Evolutionary conservation across 2,888 invertebrate genomes (phyloP), one percentile per base, ranked within the genome.

Genomic region (Plagodis dolabraria): DNA sequence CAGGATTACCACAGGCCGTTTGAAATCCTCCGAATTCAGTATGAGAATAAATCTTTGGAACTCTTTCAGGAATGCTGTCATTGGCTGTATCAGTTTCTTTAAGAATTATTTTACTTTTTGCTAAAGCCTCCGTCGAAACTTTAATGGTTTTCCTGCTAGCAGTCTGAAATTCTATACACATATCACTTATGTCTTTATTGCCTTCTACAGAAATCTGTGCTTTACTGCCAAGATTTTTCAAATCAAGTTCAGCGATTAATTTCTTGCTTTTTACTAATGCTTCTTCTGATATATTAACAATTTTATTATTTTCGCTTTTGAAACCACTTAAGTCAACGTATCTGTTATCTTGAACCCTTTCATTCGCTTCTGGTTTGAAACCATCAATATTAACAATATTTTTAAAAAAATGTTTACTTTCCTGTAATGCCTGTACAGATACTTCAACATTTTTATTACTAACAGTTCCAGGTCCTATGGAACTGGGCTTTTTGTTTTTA

Each of bases 401-500:
- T 67, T 72, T 46, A 54, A 65, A 61, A 40, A 87, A 57, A 9
- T 72, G 71, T 68, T 75, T 81, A 10, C 78, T 76, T 66, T 71
- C 82, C n/a, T 58, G 57, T 7, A 81, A 11, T 2, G 83, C 79
- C 52, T 72, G 58, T 40, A 80, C 73, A 0, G 87, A 85, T 60
- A 90, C 75, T 11, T 65, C 56, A 33, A 91, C 80, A 7, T 69
- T 60, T 69, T 85, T 87, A 47, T 91, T 87, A 66, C 75, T 84
- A 8, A 87, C 90, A 4, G 87, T 86, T 69, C 77, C 74, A 65
- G 89, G 89, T 7, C 84, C 87, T n/a, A 65, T 35, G 60, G 69
- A 75, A 2, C 8, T 11, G n/a, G 40, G 10, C 5, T 35, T 8
- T 40, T 57, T 52, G n/a, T 55, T 22, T 36, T 52, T 12, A 35